A percentile compares a stretch with the other conserved stretches of the same genome.
These are phyloP conservation scores for Odontocerum albicorne DNA, from an alignment of 2,888 invertebrate genomes.

Conservation along the genomic window DNA sequence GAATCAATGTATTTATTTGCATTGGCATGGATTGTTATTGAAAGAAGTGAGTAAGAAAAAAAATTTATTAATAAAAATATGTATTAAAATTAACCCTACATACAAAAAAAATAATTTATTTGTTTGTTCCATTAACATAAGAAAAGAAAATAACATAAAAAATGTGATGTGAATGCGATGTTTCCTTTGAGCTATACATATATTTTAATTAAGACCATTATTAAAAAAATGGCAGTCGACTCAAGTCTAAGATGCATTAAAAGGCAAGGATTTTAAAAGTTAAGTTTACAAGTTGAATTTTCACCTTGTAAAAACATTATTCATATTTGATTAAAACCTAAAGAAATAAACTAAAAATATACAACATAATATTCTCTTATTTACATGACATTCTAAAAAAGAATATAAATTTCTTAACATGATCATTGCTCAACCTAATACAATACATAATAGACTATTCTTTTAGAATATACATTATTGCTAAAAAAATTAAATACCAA, in stretches of 20 bases:
- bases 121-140: slow-evolving; percentile 30
- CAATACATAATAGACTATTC: background rate
- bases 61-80: slow-evolving; percentile 19
- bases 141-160: too few relatives aligned
- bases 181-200: too few relatives aligned
- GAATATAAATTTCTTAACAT: background rate
- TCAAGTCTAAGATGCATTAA: too few relatives aligned
- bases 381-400: background rate
- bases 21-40: slow-evolving; percentile 9
- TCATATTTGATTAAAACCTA: too few relatives aligned
- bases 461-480: slow-evolving; percentile 7
- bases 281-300: too few relatives aligned
- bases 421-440: background rate
- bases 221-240: too few relatives aligned
- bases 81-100: slow-evolving; percentile 19
- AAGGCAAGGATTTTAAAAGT: too few relatives aligned
- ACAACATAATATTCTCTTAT: too few relatives aligned
- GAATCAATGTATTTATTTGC: background rate
- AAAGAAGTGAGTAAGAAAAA: slow-evolving; percentile 21
- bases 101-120: slow-evolving; percentile 35
- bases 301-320: too few relatives aligned
- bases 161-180: too few relatives aligned
- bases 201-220: too few relatives aligned
- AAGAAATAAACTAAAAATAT: too few relatives aligned
- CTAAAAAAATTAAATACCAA: slow-evolving; percentile 5